phyloP scores from a whole-genome alignment of 2,113 vertebrate species.

The Piliocolobus tephrosceles region DNA sequence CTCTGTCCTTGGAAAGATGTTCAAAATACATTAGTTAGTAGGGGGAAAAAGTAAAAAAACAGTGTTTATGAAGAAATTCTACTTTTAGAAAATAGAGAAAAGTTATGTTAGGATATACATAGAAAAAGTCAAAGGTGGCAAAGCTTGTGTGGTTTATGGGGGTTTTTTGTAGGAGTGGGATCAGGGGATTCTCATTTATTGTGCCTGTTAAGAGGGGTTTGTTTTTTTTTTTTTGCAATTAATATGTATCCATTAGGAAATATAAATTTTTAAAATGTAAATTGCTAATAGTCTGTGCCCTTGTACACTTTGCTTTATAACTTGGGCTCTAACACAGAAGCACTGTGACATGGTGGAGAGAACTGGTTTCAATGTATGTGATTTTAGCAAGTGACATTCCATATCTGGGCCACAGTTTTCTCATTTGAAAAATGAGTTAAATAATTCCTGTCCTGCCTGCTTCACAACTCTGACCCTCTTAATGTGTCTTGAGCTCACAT shows the following conservation, averaged over 20 bases:
- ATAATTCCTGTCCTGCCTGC: neutral
- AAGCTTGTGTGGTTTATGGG: neutral
- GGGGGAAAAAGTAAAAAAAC: neutral
- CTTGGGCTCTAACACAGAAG: neutral
- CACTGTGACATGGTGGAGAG: neutral
- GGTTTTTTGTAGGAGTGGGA: neutral
- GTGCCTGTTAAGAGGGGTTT: neutral
- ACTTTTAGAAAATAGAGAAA: constrained; percentile 43
- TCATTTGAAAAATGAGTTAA: neutral
- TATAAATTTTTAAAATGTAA: neutral
- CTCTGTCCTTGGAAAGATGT: constrained; percentile 4
- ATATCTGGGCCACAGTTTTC: neutral
- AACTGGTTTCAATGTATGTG: neutral
- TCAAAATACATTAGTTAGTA: constrained; percentile 8
- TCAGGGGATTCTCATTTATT: neutral
- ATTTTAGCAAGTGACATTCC: neutral
- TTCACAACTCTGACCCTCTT: neutral
- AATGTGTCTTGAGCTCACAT: neutral
- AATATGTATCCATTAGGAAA: constrained; percentile 4
- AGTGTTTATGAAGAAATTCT: constrained; percentile 27
- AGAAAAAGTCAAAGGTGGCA: neutral
- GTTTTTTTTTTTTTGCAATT: neutral
- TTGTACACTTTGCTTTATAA: neutral
- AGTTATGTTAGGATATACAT: neutral
- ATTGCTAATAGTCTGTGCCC: neutral